Evolutionary conservation across 2,113 vertebrate species (phyloP), one percentile per base, ranked within the genome.

Genomic region (Polypterus bichir): DNA sequence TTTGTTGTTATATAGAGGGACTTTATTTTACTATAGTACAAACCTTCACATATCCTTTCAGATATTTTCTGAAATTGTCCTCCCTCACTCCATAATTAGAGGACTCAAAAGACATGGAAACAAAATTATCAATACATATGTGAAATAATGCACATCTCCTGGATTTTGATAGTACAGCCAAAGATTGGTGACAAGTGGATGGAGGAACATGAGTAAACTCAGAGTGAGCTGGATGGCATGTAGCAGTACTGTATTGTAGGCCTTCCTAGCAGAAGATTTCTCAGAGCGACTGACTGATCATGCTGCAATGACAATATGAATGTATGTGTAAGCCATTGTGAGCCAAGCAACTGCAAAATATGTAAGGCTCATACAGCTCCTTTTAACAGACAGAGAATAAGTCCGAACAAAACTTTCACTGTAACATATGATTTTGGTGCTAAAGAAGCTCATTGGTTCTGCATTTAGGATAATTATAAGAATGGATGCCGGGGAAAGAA

Each of bases 401-500:
- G 47, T 11, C 9, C 45, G 45, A 11, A 53, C 52, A 7, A 71
- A 54, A 3, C 60, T 48, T 4, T 10, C 47, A 9, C 56, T 6
- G 27, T 56, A 55, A 47, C 70, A 71, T 46, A 58, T 10, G 3
- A 45, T 6, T 48, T 48, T 62, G 10, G 57, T 57, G 57, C 64
- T 51, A 46, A 60, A 64, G 45, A 63, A 61, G 4, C 49, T 51
- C 6, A 65, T 49, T 3, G 67, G 62, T 49, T 66, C 64, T 59
- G 51, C 44, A 6, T 44, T 63, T 44, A 74, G 3, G 47, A 66
- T 72, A n/a, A 71, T 8, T 9, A 71, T 61, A 9, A 74, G 4
- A 9, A 74, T 73, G 0, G 76, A 75, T 3, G 81, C 74, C 2
- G 76, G 79, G 0, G 83, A 80, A 47, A 72, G 69, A 27, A 71